Conservation (phyloP, 2,113 vertebrate genomes). For the Mandrillus leucophaeus region DNA sequence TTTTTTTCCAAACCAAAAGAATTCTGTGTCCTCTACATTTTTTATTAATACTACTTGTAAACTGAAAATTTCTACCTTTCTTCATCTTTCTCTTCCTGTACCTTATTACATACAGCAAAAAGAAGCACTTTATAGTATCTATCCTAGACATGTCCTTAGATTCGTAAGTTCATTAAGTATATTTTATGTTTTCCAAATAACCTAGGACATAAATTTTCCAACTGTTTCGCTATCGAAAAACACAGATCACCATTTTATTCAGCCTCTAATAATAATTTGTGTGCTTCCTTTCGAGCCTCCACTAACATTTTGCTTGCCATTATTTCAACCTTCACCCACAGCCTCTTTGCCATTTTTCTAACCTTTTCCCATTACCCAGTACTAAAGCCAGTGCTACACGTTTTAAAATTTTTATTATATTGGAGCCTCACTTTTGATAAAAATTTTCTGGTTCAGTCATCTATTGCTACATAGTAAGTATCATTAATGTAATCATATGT, state of each 20-base stretch:
- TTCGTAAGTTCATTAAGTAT: not conserved
- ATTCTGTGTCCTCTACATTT: not conserved
- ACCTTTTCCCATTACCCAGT: not conserved
- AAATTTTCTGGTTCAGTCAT: not conserved
- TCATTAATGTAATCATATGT: conserved; percentile 4
- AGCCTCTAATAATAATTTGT: not conserved
- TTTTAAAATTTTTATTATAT: not conserved
- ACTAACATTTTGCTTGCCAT: not conserved
- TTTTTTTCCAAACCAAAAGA: not conserved
- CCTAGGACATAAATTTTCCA: not conserved
- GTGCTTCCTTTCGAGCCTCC: not conserved
- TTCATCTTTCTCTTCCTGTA: not conserved
- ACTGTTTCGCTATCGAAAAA: not conserved
- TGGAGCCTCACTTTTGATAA: not conserved
- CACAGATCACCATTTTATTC: not conserved
- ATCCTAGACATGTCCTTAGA: not conserved
- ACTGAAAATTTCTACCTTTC: not conserved
- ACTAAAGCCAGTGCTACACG: not conserved
- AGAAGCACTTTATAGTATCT: not conserved
- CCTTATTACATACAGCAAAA: not conserved
- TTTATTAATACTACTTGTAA: not conserved
- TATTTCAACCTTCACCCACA: not conserved
- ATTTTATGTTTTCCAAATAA: not conserved
- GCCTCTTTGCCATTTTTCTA: not conserved
- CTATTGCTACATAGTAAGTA: not conserved